Conservation (phyloP, 2,797 vertebrate species). For the Enteromius radiatus region DNA sequence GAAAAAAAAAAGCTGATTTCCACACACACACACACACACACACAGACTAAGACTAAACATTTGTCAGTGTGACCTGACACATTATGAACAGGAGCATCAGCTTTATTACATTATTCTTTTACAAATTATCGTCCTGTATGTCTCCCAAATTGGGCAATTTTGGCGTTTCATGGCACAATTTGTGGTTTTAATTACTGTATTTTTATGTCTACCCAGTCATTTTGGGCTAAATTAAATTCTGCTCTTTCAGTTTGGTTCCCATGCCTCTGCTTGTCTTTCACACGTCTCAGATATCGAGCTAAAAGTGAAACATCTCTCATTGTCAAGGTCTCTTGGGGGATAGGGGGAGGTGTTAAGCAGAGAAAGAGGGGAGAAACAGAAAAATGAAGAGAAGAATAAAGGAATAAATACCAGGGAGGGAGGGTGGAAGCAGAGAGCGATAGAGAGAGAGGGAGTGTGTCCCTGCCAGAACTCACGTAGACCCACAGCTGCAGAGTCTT, state of each 20-base stretch:
- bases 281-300: constrained; percentile 49
- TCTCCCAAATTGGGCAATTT: background rate
- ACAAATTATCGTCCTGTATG: background rate
- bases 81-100: background rate
- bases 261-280: constrained; percentile 35
- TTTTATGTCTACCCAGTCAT: background rate
- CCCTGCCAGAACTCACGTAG: constrained; percentile 65
- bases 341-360: constrained; percentile 22
- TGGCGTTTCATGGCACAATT: background rate
- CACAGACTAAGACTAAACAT: background rate
- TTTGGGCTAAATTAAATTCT: background rate
- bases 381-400: constrained; percentile 54
- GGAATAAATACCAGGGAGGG: constrained; percentile 41
- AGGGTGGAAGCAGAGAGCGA: constrained; percentile 22
- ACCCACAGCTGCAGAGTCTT: constrained; percentile 64
- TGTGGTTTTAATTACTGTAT: background rate
- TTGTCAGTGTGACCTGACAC: background rate
- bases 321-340: constrained; percentile 49
- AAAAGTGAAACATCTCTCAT: constrained; percentile 54
- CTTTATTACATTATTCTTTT: background rate
- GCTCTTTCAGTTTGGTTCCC: constrained; percentile 17
- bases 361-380: constrained; percentile 52
- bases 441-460: constrained; percentile 55
- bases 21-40: background rate
- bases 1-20: background rate